These are phyloP conservation scores for Psilopsiagon aurifrons DNA, from an alignment of 2,113 vertebrate species.

Conservation along the genomic window DNA sequence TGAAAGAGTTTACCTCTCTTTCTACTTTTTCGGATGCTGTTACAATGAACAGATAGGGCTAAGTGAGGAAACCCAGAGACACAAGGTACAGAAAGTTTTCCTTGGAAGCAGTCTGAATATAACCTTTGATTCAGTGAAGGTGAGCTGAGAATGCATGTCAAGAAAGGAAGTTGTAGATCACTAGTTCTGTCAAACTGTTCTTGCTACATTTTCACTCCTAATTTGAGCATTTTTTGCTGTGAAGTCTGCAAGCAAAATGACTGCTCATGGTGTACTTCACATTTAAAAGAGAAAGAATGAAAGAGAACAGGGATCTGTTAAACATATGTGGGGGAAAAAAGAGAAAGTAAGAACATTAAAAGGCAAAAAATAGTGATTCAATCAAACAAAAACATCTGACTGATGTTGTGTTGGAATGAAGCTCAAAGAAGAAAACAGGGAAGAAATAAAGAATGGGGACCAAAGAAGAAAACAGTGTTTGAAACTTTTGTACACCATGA, in stretches of 20 bases:
- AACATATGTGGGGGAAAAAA: rapidly evolving
- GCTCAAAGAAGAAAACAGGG: neutral
- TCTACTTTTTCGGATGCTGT: neutral
- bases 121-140: neutral
- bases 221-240: neutral
- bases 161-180: neutral
- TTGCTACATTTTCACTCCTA: neutral
- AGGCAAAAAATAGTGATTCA: neutral
- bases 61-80: neutral
- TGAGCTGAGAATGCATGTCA: neutral
- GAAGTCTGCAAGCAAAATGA: neutral
- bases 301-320: neutral
- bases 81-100: neutral
- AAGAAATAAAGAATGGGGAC: neutral
- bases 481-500: neutral
- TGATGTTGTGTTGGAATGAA: neutral
- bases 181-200: neutral
- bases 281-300: neutral
- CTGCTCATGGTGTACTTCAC: neutral
- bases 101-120: neutral
- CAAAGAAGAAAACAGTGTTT: neutral
- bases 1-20: neutral
- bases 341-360: neutral
- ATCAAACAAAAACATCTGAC: neutral
- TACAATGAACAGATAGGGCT: neutral